A percentile compares a stretch with the other conserved stretches of the same genome.
Evolutionary conservation across 2,888 invertebrate genomes (phyloP).

Genomic region (Ectropis crepuscularia): DNA sequence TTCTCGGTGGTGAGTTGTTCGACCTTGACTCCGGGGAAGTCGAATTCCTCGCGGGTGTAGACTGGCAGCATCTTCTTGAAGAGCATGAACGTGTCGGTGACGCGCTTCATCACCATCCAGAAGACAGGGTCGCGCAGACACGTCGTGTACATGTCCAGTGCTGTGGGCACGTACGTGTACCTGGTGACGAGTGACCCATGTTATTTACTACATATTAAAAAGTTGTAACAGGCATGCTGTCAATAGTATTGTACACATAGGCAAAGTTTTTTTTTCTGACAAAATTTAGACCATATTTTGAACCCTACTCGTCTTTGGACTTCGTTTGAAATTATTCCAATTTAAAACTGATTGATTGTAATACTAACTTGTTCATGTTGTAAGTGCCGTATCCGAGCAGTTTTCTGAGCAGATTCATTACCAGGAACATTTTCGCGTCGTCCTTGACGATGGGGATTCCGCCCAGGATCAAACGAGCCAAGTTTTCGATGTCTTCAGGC

Average conservation of each 20-base stretch:
- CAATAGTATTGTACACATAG: too few species aligned
- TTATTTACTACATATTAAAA: too few species aligned
- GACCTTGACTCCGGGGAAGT: slow-evolving; percentile 87
- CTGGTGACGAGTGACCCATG: slow-evolving; percentile 47
- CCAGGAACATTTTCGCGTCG: slow-evolving; percentile 82
- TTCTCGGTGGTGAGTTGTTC: slow-evolving; percentile 86
- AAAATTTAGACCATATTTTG: too few species aligned
- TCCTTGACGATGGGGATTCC: slow-evolving; percentile 83
- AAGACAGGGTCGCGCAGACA: slow-evolving; percentile 89
- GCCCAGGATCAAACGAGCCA: slow-evolving; percentile 88
- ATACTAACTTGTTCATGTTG: slow-evolving; percentile 72
- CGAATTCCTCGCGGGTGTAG: slow-evolving; percentile 86
- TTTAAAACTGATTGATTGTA: neutral
- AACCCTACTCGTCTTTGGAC: too few species aligned
- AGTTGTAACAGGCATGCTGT: too few species aligned
- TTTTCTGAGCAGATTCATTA: slow-evolving; percentile 67
- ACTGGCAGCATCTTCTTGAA: slow-evolving; percentile 85
- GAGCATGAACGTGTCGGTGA: slow-evolving; percentile 81
- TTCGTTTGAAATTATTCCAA: too few species aligned
- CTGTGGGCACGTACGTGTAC: slow-evolving; percentile 83
- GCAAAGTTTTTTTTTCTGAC: too few species aligned
- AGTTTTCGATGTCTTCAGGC: slow-evolving; percentile 86
- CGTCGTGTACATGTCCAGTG: slow-evolving; percentile 86
- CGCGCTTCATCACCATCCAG: slow-evolving; percentile 88
- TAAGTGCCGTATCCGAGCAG: slow-evolving; percentile 67